These are phyloP conservation scores for Eospalax fontanierii DNA, from an alignment of 2,797 vertebrate species.

Conservation along the genomic window DNA sequence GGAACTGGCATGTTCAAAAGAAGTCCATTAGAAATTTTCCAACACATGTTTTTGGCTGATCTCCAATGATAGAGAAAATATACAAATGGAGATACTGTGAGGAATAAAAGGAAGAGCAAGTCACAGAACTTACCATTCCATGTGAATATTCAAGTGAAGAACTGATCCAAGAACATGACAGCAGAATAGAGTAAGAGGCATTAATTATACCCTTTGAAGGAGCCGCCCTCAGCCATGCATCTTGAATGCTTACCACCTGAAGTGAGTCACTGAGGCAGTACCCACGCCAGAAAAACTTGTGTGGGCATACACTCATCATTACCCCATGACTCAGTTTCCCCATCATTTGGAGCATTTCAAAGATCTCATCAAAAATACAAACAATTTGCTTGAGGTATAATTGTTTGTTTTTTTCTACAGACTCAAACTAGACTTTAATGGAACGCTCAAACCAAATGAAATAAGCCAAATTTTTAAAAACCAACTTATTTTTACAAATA, in stretches of 20 bases:
- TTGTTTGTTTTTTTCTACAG: neutral
- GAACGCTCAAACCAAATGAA: neutral
- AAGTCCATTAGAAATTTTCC: neutral
- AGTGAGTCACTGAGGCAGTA: conserved; percentile 45
- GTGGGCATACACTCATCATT: neutral
- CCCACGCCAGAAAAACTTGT: neutral
- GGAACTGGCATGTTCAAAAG: neutral
- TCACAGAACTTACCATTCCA: neutral
- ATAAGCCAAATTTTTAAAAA: conserved; percentile 15
- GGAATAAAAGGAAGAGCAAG: neutral
- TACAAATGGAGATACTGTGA: neutral
- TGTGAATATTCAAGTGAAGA: conserved; percentile 24
- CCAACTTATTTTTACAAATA: too few species aligned
- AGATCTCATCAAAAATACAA: neutral
- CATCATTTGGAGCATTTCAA: neutral
- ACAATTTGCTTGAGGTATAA: neutral
- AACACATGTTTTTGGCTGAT: conserved; percentile 1
- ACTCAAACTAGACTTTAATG: neutral
- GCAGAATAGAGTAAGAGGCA: conserved; percentile 42
- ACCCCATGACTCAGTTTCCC: neutral
- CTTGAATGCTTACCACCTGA: conserved; percentile 22
- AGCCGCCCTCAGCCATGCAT: conserved; percentile 24
- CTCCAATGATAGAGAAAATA: neutral
- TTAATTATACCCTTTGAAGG: conserved; percentile 50
- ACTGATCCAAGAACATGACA: conserved; percentile 58